Percentiles rank a stretch among this genome's conserved stretches.
These are phyloP conservation scores for Melangyna quadrimaculata DNA, from an alignment of 2,888 invertebrate species.

Conservation along the genomic window DNA sequence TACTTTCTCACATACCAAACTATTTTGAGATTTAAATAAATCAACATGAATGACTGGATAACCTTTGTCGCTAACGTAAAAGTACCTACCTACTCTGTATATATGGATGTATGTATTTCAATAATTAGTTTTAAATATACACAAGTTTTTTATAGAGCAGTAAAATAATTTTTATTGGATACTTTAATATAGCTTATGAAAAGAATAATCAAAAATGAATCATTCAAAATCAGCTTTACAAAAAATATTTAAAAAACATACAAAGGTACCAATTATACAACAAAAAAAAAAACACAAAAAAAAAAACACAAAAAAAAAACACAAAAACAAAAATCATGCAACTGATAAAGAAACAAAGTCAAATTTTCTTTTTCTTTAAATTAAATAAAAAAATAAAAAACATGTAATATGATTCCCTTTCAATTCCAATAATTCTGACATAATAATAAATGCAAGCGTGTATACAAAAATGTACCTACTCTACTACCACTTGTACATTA, in stretches of 20 bases:
- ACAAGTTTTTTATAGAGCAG: not conserved
- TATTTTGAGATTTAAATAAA: too few species aligned
- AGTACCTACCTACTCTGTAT: too few species aligned
- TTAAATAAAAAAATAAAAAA: not conserved
- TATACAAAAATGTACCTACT: not conserved
- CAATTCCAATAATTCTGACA: slow-evolving; percentile 36
- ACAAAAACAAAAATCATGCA: not conserved
- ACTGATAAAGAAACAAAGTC: slow-evolving; percentile 25
- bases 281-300: too few species aligned
- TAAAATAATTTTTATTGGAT: not conserved
- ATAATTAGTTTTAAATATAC: not conserved
- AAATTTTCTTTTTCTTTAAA: not conserved
- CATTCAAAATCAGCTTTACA: not conserved
- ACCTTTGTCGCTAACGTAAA: too few species aligned
- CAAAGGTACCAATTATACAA: not conserved
- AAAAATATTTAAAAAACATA: not conserved
- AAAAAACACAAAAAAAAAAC: too few species aligned
- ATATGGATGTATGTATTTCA: too few species aligned
- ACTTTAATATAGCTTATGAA: not conserved
- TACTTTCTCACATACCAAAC: too few species aligned
- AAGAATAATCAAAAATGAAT: not conserved
- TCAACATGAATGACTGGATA: too few species aligned
- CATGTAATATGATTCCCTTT: slow-evolving; percentile 33
- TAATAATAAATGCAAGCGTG: slow-evolving; percentile 26
- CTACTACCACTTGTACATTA: not conserved